Percentiles rank a stretch among this genome's conserved stretches.
Evolutionary conservation across 2,888 invertebrate species (phyloP).

Genomic region (Aleiodes testaceus): DNA sequence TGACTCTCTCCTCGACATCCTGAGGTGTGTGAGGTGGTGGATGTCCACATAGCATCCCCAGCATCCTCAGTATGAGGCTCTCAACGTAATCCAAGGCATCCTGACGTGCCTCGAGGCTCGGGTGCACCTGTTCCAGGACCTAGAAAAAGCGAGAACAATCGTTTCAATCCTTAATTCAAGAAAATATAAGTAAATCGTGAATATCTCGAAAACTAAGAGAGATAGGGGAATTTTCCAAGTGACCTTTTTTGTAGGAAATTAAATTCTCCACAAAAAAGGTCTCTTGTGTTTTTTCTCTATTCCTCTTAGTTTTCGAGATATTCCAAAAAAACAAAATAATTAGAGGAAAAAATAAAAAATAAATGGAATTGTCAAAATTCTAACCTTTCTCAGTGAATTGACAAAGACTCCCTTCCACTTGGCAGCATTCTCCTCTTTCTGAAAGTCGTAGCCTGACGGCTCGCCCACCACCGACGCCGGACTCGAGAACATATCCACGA

Average conservation of each 20-base stretch:
- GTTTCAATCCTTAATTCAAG: not conserved
- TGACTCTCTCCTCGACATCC: constrained; percentile 95
- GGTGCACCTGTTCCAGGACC: constrained; percentile 94
- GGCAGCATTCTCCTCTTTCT: constrained; percentile 88
- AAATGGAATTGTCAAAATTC: constrained; percentile 50
- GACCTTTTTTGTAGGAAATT: too few relatives aligned
- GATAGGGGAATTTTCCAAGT: too few relatives aligned
- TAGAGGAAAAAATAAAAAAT: constrained; percentile 12
- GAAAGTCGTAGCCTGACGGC: constrained; percentile 84
- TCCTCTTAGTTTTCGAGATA: not conserved
- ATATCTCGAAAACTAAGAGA: too few relatives aligned
- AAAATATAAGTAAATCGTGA: too few relatives aligned
- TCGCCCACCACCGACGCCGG: constrained; percentile 75
- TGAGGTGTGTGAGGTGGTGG: constrained; percentile 85
- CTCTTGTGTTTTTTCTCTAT: too few relatives aligned
- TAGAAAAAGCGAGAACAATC: too few relatives aligned
- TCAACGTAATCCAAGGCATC: constrained; percentile 96
- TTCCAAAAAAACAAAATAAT: constrained; percentile 25
- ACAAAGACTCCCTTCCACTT: constrained; percentile 96
- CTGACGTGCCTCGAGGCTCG: constrained; percentile 87
- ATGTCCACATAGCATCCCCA: constrained; percentile 90
- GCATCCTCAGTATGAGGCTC: constrained; percentile 88
- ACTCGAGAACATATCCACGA: constrained; percentile 69
- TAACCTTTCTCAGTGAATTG: constrained; percentile 89
- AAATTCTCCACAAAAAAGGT: too few relatives aligned